These are phyloP conservation scores for Hirtodrosophila alboralis DNA, from an alignment of 2,888 invertebrate genomes.

Conservation along the genomic window DNA sequence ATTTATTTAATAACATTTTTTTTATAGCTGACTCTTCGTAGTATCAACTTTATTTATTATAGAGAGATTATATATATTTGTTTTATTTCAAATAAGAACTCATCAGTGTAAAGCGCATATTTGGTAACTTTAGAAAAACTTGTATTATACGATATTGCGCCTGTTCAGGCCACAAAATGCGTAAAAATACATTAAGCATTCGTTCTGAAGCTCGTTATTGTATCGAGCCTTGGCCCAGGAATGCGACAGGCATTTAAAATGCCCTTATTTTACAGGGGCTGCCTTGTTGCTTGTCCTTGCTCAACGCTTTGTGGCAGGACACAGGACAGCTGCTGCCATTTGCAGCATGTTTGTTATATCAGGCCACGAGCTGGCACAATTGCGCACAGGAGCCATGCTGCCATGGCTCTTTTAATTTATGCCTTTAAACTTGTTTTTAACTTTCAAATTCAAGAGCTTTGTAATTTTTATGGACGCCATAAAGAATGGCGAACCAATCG, in stretches of 20 bases:
- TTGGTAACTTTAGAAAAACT: conserved; percentile 43
- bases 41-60: too few relatives aligned
- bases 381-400: conserved; percentile 10
- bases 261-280: conserved; percentile 49
- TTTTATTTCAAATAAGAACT: conserved; percentile 43
- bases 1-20: conserved; percentile 26
- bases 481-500: conserved; percentile 64
- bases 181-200: conserved; percentile 42
- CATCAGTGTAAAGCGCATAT: conserved; percentile 42
- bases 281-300: conserved; percentile 29
- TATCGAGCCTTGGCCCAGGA: conserved; percentile 40
- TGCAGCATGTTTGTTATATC: conserved; percentile 64
- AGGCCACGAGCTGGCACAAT: conserved; percentile 22
- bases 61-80: too few relatives aligned
- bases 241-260: conserved; percentile 73
- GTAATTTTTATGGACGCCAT: conserved; percentile 61
- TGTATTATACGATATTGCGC: conserved; percentile 39
- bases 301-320: conserved; percentile 27
- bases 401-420: conserved; percentile 67
- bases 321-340: conserved; percentile 59
- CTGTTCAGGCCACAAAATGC: conserved; percentile 45
- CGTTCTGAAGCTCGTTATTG: conserved; percentile 20
- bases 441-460: conserved; percentile 52
- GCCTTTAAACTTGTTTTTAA: conserved; percentile 55
- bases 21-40: conserved; percentile 3